Evolutionary conservation across 2,113 vertebrate species (phyloP), one percentile per base, ranked within the genome.

Genomic region (Promerops cafer): DNA sequence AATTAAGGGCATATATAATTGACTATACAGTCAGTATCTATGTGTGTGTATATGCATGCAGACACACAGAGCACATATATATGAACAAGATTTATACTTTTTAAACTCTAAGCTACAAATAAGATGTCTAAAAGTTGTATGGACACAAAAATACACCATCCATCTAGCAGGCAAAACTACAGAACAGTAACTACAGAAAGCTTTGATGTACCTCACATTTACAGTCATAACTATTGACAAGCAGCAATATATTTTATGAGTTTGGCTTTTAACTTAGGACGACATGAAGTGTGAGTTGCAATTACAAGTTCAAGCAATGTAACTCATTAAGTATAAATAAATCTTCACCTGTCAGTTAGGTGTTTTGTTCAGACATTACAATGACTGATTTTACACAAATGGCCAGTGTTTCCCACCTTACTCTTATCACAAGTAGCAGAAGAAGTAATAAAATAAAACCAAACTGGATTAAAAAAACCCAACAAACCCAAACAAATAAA

Each of bases 21-120:
- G 56, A 39, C 31, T 42, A 16, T 2, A 72, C 8, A 16, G 33
- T n/a, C n/a, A 50, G 33, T 66, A 30, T 16, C 4, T 16, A 3
- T 5, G 4, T 19, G 4, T 19, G 20, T 40, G 27, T 7, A 24
- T 16, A 44, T 6, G 2, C 8, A 24, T 4, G 27, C 2, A n/a
- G 15, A 44, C 4, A 42, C 12, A 47, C 15, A 23, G 15, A 54
- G 16, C 20, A 77, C 5, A 13, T 8, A 13, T 9, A 35, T 24
- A 40, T 26, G 7, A 89, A 65, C 9, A 50, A 33, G 6, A 75
- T 5, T 13, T 1, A 28, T 13, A 42, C 6, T 61, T 57, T 50
- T 70, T 4, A 53, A 50, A 82, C 13, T 45, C 30, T 44, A 44
- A 87, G 28, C 39, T 54, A 68, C 24, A 39, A 74, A 27, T 28